These are phyloP conservation scores for Naso thynnoides DNA, from an alignment of 2,797 vertebrate genomes.

Conservation along the genomic window DNA sequence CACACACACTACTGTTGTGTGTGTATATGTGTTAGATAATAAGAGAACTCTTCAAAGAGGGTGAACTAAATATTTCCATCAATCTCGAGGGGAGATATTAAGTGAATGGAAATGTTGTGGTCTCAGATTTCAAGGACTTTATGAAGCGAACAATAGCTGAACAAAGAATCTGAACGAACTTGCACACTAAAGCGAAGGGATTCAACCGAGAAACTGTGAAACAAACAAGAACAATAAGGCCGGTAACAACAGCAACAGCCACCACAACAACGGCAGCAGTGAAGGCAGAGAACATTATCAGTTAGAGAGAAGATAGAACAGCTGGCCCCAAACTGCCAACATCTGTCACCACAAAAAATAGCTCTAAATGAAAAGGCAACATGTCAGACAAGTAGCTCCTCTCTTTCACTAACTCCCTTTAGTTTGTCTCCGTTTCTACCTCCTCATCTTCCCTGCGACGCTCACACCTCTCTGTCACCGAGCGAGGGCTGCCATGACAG, in stretches of 20 bases:
- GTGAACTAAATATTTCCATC: neutral
- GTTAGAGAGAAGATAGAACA: constrained; percentile 28
- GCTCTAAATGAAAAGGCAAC: constrained; percentile 68
- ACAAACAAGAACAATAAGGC: neutral
- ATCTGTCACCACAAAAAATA: constrained; percentile 68
- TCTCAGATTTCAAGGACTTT: neutral
- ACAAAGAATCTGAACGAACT: constrained; percentile 5
- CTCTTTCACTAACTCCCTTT: constrained; percentile 54
- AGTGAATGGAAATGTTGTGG: neutral
- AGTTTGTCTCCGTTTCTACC: constrained; percentile 32
- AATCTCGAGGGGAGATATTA: fast-evolving
- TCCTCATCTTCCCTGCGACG: constrained; percentile 21
- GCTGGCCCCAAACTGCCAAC: constrained; percentile 82
- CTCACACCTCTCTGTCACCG: constrained; percentile 65
- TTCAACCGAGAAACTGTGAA: neutral
- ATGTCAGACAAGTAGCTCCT: constrained; percentile 73
- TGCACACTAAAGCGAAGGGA: neutral
- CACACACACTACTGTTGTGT: too few species aligned
- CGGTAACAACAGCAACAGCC: constrained; percentile 5
- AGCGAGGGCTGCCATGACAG: constrained; percentile 67
- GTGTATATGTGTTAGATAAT: neutral
- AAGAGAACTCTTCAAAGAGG: neutral
- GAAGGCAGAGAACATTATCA: constrained; percentile 34
- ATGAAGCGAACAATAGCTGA: neutral
- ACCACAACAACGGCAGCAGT: constrained; percentile 26